These are phyloP conservation scores for Oreotrochilus melanogaster DNA, from an alignment of 2,113 vertebrate genomes.

Conservation along the genomic window DNA sequence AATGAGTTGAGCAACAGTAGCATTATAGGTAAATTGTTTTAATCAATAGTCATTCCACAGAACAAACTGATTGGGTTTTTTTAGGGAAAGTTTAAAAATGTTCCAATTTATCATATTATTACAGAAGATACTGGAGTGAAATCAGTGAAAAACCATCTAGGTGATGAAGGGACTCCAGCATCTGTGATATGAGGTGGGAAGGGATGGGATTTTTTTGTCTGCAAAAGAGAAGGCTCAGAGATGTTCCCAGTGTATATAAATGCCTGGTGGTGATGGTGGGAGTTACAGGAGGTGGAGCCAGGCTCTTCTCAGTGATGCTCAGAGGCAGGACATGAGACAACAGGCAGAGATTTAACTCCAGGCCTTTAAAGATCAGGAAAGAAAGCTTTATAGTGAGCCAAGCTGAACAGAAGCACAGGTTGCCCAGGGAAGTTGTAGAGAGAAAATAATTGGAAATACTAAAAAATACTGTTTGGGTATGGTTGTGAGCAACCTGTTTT, in stretches of 20 bases:
- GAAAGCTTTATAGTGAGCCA: not conserved
- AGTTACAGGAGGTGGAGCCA: not conserved
- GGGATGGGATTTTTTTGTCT: no score
- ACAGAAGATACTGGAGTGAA: not conserved
- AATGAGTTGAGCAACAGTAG: constrained; percentile 20
- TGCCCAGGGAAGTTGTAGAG: not conserved
- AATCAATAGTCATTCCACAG: constrained; percentile 36
- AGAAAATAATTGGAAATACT: not conserved
- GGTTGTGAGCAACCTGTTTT: not conserved
- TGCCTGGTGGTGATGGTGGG: not conserved
- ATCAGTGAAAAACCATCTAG: not conserved
- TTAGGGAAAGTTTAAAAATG: constrained; percentile 8
- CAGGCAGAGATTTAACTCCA: not conserved
- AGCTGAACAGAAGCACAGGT: not conserved
- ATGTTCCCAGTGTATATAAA: no score
- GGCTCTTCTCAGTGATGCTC: not conserved
- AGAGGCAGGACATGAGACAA: not conserved
- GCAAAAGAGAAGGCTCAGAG: no score
- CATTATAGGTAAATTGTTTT: constrained; percentile 33
- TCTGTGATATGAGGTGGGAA: not conserved
- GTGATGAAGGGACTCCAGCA: not conserved
- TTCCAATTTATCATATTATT: constrained; percentile 45
- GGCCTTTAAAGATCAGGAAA: not conserved
- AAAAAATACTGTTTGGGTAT: not conserved
- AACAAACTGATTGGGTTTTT: constrained; percentile 7